Percentiles rank a stretch among this genome's conserved stretches.
Conservation (phyloP, 1,140 invertebrate genomes). For the Adelges cooleyi region DNA sequence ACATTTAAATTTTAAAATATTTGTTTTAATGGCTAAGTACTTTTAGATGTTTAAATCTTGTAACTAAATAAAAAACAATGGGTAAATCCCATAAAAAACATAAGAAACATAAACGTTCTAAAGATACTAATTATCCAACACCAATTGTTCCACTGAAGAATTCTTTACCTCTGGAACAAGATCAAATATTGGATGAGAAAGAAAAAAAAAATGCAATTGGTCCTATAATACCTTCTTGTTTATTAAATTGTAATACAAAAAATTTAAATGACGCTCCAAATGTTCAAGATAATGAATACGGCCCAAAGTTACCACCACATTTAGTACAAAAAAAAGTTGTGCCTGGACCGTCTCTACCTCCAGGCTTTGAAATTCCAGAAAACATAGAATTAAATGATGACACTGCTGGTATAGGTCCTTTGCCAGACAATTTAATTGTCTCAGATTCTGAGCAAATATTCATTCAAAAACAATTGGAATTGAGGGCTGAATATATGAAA, state of each 20-base stretch:
- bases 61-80: too few relatives aligned
- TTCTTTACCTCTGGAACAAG: neutral
- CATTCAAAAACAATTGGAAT: conserved; percentile 14
- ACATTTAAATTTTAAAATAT: too few relatives aligned
- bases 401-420: conserved; percentile 18
- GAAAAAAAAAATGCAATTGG: conserved; percentile 16
- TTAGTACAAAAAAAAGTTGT: neutral
- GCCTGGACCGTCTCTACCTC: conserved; percentile 6
- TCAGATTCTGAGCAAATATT: conserved; percentile 1
- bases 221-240: conserved; percentile 11
- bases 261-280: too few relatives aligned
- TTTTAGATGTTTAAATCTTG: too few relatives aligned
- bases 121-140: neutral
- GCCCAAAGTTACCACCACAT: conserved; percentile 29
- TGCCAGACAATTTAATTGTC: conserved; percentile 2
- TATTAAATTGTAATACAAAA: neutral
- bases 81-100: conserved; percentile 10
- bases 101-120: conserved; percentile 25
- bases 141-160: neutral
- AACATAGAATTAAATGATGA: conserved; percentile 4
- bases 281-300: conserved; percentile 4
- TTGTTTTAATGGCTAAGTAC: too few relatives aligned
- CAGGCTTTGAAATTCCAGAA: neutral
- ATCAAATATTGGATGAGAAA: neutral
- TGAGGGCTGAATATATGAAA: conserved; percentile 25